phyloP scores from a whole-genome alignment of 2,888 invertebrate species.

The Scaptomyza cyrtandrae region DNA sequence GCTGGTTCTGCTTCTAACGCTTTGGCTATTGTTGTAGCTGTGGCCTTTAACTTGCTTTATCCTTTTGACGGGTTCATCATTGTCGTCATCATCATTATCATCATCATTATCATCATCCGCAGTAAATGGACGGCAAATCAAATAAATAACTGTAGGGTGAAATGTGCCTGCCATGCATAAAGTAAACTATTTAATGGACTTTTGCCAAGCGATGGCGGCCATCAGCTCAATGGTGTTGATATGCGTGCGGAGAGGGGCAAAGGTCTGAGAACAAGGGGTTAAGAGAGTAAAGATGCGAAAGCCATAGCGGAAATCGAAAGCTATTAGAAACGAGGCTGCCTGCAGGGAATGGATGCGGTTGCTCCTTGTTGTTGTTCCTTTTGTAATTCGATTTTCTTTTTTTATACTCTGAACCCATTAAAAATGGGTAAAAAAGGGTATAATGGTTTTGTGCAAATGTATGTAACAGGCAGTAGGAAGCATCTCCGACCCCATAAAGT shows the following conservation, averaged over 20 bases:
- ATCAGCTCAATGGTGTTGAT: constrained; percentile 43
- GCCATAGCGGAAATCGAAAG: constrained; percentile 71
- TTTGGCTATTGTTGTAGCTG: constrained; percentile 43
- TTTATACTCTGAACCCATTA: no score
- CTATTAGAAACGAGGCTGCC: constrained; percentile 68
- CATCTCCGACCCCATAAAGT: no score
- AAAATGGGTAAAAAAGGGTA: no score
- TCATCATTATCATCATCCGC: constrained; percentile 43
- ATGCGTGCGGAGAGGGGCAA: neutral
- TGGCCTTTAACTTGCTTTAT: constrained; percentile 58
- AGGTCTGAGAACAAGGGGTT: neutral
- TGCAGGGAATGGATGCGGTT: constrained; percentile 34
- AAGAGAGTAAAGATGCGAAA: neutral
- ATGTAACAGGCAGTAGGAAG: no score
- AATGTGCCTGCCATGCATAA: constrained; percentile 79
- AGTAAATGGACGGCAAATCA: constrained; percentile 65
- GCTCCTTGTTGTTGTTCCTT: neutral
- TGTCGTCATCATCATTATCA: constrained; percentile 31
- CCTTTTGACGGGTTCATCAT: constrained; percentile 73
- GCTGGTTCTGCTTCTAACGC: constrained; percentile 7
- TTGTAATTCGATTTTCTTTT: neutral
- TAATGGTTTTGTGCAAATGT: no score
- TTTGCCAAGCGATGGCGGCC: constrained; percentile 61
- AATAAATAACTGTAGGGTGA: constrained; percentile 74
- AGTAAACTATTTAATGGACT: constrained; percentile 80